These are phyloP conservation scores for Plebejus melissa DNA, from an alignment of 2,888 invertebrate species.

Conservation along the genomic window DNA sequence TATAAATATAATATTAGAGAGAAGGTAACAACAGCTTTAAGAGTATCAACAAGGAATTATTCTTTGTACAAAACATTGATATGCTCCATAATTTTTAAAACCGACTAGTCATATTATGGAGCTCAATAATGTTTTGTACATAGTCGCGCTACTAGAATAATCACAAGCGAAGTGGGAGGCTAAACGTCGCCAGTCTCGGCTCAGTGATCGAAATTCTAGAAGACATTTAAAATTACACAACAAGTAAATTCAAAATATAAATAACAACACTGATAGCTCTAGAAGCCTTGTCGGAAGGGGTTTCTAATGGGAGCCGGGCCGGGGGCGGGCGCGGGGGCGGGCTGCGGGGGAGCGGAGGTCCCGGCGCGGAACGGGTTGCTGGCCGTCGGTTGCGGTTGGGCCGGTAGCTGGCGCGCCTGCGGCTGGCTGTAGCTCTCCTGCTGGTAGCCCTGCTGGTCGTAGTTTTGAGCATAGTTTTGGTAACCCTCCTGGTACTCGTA, in stretches of 20 bases:
- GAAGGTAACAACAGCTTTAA: slow-evolving; percentile 35
- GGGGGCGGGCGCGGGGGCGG: slow-evolving; percentile 48
- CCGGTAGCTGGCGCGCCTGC: slow-evolving; percentile 68
- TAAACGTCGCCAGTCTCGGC: slow-evolving; percentile 59
- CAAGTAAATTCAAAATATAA: slow-evolving; percentile 71
- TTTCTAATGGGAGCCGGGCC: slow-evolving; percentile 61
- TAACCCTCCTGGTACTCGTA: slow-evolving; percentile 74
- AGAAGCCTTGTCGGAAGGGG: slow-evolving; percentile 90
- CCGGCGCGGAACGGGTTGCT: slow-evolving; percentile 67
- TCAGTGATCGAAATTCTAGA: slow-evolving; percentile 76
- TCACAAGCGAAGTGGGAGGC: slow-evolving; percentile 59
- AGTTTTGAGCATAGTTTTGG: slow-evolving; percentile 65
- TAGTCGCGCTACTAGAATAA: slow-evolving; percentile 30
- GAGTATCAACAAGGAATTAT: slow-evolving; percentile 36
- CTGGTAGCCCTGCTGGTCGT: slow-evolving; percentile 57
- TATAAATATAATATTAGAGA: slow-evolving; percentile 17
- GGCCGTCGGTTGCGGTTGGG: slow-evolving; percentile 68
- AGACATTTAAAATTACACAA: slow-evolving; percentile 76
- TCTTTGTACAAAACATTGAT: slow-evolving; percentile 25
- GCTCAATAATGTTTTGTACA: background rate
- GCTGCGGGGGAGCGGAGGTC: slow-evolving; percentile 54
- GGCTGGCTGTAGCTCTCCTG: slow-evolving; percentile 61
- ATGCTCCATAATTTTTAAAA: background rate
- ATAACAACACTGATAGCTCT: slow-evolving; percentile 71
- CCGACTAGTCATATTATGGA: background rate